A percentile compares a stretch with the other conserved stretches of the same genome.
Evolutionary conservation across 2,797 vertebrate genomes (phyloP).

Genomic region (Aselliscus stoliczkanus): DNA sequence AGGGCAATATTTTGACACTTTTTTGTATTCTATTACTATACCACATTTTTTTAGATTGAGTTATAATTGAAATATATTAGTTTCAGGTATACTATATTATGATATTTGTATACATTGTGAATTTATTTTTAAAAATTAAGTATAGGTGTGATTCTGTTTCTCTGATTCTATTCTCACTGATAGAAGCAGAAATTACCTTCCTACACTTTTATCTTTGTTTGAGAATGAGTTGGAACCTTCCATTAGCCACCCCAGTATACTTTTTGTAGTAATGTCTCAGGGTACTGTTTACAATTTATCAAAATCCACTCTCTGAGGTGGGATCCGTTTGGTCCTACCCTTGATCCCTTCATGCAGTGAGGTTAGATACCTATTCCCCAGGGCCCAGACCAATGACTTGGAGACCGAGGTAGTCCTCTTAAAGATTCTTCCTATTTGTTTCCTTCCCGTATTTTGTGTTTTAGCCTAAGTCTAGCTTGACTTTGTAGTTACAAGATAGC

Average conservation of each 20-base stretch:
- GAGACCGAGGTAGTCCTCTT: background rate
- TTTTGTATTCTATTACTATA: background rate
- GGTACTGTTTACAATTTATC: background rate
- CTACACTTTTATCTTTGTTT: background rate
- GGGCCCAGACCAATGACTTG: background rate
- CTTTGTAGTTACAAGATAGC: background rate
- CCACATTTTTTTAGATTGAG: background rate
- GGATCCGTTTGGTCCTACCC: background rate
- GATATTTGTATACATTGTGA: background rate
- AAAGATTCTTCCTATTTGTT: background rate
- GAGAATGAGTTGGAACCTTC: background rate
- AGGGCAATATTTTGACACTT: background rate
- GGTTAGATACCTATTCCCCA: accelerated
- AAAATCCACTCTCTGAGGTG: background rate
- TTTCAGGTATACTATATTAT: background rate
- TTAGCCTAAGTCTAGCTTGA: background rate
- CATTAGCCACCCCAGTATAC: background rate
- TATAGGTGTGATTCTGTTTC: background rate
- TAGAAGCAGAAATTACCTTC: background rate
- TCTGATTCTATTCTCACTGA: background rate
- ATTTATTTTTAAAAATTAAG: background rate
- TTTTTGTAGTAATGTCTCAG: background rate
- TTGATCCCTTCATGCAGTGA: background rate
- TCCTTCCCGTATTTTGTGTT: background rate
- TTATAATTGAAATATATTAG: background rate